phyloP scores from a whole-genome alignment of 2,113 vertebrate genomes.

The Anas platyrhynchos region DNA sequence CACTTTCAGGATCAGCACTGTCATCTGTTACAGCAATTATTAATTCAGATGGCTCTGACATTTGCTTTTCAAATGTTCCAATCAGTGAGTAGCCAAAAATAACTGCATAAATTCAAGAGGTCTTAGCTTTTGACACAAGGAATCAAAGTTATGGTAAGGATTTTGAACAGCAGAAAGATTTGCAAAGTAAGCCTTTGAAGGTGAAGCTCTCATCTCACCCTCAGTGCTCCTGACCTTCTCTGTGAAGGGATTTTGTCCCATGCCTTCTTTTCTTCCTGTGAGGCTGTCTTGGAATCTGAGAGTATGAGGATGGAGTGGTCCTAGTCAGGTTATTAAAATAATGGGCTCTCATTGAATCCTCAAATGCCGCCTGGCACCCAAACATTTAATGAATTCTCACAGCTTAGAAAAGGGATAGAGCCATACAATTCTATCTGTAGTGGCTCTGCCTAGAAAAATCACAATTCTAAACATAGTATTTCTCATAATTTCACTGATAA shows the following conservation, averaged over 20 bases:
- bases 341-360: not conserved
- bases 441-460: not conserved
- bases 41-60: not conserved
- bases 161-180: not conserved
- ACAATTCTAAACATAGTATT: not conserved
- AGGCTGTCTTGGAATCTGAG: not conserved
- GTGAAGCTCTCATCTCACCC: too few species aligned
- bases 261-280: not conserved
- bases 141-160: not conserved
- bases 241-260: too few species aligned
- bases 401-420: not conserved
- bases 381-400: not conserved
- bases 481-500: not conserved
- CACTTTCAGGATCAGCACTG: not conserved
- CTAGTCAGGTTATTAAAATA: not conserved
- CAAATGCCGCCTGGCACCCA: not conserved
- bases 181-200: not conserved
- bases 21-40: not conserved
- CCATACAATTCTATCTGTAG: not conserved
- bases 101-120: not conserved
- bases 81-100: not conserved
- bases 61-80: not conserved
- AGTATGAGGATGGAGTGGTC: accelerated
- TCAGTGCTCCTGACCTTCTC: too few species aligned
- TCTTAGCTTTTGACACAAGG: not conserved